Evolutionary conservation across 2,113 vertebrate genomes (phyloP).

Genomic region (Chaetops frenatus): DNA sequence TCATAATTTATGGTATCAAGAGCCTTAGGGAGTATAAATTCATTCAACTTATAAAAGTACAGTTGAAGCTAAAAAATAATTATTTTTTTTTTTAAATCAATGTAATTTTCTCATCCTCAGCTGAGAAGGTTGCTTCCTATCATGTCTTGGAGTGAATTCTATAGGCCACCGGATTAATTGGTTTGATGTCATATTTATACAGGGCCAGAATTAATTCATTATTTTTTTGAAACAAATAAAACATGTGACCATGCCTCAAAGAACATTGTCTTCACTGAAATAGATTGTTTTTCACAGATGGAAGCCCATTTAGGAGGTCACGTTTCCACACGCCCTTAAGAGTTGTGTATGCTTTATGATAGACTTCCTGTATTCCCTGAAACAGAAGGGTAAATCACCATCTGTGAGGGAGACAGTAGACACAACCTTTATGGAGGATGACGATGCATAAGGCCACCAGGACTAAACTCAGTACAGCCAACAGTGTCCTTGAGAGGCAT

Average conservation of each 20-base stretch:
- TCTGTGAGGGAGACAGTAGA: neutral
- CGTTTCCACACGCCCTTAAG: neutral
- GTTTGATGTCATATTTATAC: neutral
- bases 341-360: neutral
- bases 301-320: neutral
- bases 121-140: neutral
- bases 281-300: neutral
- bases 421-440: neutral
- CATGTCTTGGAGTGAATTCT: neutral
- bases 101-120: neutral
- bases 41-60: neutral
- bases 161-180: neutral
- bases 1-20: neutral
- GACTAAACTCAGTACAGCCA: neutral
- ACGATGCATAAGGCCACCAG: neutral
- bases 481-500: accelerated
- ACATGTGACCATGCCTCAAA: accelerated
- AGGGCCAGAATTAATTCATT: neutral
- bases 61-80: neutral
- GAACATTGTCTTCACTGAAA: neutral
- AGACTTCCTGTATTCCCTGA: neutral
- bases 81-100: neutral
- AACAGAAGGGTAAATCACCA: neutral
- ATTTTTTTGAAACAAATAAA: neutral
- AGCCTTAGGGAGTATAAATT: neutral